Evolutionary conservation across 1,140 invertebrate species (phyloP), one percentile per base, ranked within the genome.

Genomic region (Drosophila bifasciata): DNA sequence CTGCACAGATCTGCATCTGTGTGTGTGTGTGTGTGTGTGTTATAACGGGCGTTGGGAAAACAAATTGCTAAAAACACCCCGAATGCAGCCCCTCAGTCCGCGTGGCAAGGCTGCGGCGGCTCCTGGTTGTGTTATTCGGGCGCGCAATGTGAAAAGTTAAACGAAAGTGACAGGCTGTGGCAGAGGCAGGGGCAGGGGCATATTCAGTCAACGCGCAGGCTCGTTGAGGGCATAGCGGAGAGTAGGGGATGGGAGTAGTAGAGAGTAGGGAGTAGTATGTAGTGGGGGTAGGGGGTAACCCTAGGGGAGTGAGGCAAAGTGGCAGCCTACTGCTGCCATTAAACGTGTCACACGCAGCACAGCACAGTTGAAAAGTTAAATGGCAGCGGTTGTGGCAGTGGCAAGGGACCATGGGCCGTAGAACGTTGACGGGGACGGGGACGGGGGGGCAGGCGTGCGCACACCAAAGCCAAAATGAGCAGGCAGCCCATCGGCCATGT

Each of bases 21-120:
- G 32, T 13, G 32, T 5, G 11, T 36, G 32, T 40, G 55, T 44
- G 69, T 39, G 70, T 83, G 68, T 84, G 69, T 76, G 76, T 76
- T 70, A 85, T 80, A 86, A 85, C 80, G 73, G 77, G 81, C 75
- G 83, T 86, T 80, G 75, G 83, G 83, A 86, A 86, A 86, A 88
- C 83, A 86, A 86, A 86, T 86, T 86, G 83, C 70, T 77, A 69
- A 86, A 86, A 88, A 88, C 75, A 81, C 81, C 81, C 79, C 57
- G 69, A 67, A 62, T 53, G 58, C 59, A 63, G 32, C 45, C 39
- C 48, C 9, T 36, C 2, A 13, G 0, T 9, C 11, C 15, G 15
- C 21, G 8, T 17, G 28, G n/a, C 25, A 19, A 43, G 59, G 40
- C 67, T 56, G 48, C 62, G 62, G 49, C 39, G 58, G 57, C 52